A percentile compares a stretch with the other conserved stretches of the same genome.
These are phyloP conservation scores for Congeria kusceri DNA, from an alignment of 2,888 invertebrate species.

Conservation along the genomic window DNA sequence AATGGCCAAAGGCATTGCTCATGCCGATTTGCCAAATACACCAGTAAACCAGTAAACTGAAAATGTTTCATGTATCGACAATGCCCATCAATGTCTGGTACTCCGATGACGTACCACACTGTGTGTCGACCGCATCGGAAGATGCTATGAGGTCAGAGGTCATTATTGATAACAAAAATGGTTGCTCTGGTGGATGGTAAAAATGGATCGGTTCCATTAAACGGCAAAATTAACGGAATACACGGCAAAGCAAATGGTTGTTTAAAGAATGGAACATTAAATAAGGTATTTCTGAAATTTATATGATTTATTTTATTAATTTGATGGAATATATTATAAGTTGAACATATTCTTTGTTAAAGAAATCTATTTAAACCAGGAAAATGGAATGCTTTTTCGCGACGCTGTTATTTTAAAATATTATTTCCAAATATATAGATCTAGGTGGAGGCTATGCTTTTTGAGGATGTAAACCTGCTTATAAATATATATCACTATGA, in stretches of 20 bases:
- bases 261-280: slow-evolving; percentile 45
- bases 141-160: slow-evolving; percentile 29
- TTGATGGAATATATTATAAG: background rate
- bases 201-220: slow-evolving; percentile 39
- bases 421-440: background rate
- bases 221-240: slow-evolving; percentile 59
- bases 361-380: background rate
- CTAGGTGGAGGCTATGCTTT: too few species aligned
- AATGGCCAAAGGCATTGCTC: too few species aligned
- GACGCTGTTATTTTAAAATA: background rate
- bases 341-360: background rate
- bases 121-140: slow-evolving; percentile 21
- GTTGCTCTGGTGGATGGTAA: slow-evolving; percentile 43
- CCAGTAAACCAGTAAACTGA: too few species aligned
- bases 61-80: background rate
- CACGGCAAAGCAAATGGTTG: slow-evolving; percentile 45
- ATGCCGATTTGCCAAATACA: too few species aligned
- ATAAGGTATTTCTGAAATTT: slow-evolving; percentile 35
- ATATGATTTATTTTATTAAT: background rate
- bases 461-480: too few species aligned
- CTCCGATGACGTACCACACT: background rate
- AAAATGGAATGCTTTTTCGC: background rate
- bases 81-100: background rate
- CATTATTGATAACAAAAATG: slow-evolving; percentile 49
- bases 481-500: too few species aligned